Base-by-base conservation (phyloP, 2,113 vertebrate species). In the Mormyrus iriodes region DNA sequence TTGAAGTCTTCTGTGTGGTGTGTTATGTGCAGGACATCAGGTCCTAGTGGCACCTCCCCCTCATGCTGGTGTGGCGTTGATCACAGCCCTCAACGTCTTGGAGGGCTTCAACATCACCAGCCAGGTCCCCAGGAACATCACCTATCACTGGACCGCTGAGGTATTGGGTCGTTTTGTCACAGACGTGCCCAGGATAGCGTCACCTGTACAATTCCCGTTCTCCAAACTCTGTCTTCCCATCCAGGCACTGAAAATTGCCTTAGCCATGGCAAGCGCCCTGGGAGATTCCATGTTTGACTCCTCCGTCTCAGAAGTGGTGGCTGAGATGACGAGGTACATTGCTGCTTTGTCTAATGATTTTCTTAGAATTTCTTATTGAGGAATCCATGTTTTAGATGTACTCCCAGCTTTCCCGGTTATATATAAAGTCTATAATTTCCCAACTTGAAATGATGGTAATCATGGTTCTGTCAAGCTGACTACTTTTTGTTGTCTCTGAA, bases 21-120 rank as follows among this genome's bases (percentile, higher is more conserved):
- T 13, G 42, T 21, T 58, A 49, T 48, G 31, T 93, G 49, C 92
- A 99, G 98, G 97, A 87, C 96, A 98, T 90, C 97, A 97, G 55
- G 96, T 99, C 89, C 95, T 99, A 93, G 95, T 95, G 0, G 95
- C 98, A 3, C 96, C 98, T 1, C 96, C 98, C 49, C 98, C 98
- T 0, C 97, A 99, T 51, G 97, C 96, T 2, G 98, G 98, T 42
- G 95, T 97, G 76, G 98, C 97, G 0, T 93, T 99, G 91, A 95
- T 99, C 92, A 93, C 97, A 90, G 98, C 98, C 61, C 97, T 99
- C 86, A 99, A 99, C 92, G 98, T 99, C 93, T 95, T 99, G 0
- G 98, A 99, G 92, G 97, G 97, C 88, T 99, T 97, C 93, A 99
- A 99, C 92, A 96, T 99, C 89, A 97, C 95, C 55, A 96, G 89